Evolutionary conservation across 2,797 vertebrate species (phyloP).

Genomic region (Pangasius mekongensis): DNA sequence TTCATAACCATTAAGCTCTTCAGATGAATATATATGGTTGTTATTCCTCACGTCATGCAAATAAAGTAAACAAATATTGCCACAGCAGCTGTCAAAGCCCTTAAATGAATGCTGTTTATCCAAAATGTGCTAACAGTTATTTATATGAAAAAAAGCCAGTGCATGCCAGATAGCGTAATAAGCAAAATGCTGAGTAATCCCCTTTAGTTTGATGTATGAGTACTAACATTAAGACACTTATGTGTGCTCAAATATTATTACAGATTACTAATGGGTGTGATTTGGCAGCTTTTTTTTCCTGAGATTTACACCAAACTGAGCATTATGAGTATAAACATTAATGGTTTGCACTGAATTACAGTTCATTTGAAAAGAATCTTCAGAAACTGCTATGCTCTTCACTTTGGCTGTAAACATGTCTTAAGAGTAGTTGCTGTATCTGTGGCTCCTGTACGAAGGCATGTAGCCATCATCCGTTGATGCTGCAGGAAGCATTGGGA

Average conservation of each 20-base stretch:
- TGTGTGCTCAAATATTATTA: background rate
- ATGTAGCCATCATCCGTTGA: conserved; percentile 74
- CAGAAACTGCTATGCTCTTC: conserved; percentile 48
- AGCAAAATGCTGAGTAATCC: background rate
- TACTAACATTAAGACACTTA: background rate
- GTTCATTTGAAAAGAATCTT: conserved; percentile 15
- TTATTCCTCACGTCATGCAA: conserved; percentile 60
- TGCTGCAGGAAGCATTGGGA: conserved; percentile 84
- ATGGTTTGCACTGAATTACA: background rate
- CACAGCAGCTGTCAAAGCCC: conserved; percentile 61
- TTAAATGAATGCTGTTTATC: conserved; percentile 32
- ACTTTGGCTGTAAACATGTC: conserved; percentile 65
- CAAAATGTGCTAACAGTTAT: background rate
- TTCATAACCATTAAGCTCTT: background rate
- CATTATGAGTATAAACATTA: conserved; percentile 44
- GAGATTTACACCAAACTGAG: conserved; percentile 45
- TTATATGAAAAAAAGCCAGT: conserved; percentile 28
- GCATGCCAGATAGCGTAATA: conserved; percentile 22
- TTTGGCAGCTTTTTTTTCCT: conserved; percentile 34
- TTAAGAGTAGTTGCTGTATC: conserved; percentile 62
- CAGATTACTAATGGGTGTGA: background rate
- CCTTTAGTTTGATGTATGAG: background rate
- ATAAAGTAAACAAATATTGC: conserved; percentile 70
- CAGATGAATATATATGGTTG: conserved; percentile 40
- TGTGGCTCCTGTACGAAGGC: conserved; percentile 51